These are phyloP conservation scores for Tapera naevia DNA, from an alignment of 2,797 vertebrate genomes.

Conservation along the genomic window DNA sequence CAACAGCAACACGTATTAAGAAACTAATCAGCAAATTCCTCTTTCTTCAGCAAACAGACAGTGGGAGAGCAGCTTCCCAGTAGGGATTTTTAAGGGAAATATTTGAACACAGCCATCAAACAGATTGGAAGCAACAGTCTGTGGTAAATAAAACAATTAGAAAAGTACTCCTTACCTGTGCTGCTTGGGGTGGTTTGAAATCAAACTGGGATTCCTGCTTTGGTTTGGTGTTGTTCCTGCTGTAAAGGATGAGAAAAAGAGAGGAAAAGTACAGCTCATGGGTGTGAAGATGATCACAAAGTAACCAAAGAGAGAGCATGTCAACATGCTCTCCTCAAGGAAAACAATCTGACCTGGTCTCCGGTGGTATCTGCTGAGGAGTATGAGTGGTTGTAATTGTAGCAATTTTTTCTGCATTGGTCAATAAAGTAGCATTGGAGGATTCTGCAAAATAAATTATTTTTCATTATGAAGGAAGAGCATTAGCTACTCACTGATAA, in stretches of 20 bases:
- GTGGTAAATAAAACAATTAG: background rate
- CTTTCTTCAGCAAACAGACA: constrained; percentile 18
- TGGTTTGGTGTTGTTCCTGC: constrained; percentile 95
- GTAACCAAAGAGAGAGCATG: background rate
- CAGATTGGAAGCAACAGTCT: constrained; percentile 1
- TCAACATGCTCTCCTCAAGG: background rate
- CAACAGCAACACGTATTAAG: constrained; percentile 2
- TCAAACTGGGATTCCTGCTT: constrained; percentile 95
- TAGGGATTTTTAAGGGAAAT: constrained; percentile 40
- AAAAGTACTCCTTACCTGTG: constrained; percentile 83
- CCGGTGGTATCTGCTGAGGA: constrained; percentile 88
- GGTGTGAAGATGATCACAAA: background rate
- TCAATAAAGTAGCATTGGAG: constrained; percentile 95
- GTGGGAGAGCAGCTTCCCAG: background rate
- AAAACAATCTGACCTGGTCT: constrained; percentile 86
- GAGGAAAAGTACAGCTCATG: constrained; percentile 35
- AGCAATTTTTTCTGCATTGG: constrained; percentile 98
- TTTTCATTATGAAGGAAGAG: constrained; percentile 6
- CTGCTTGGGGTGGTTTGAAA: constrained; percentile 87
- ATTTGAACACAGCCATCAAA: background rate
- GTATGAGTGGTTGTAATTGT: constrained; percentile 98
- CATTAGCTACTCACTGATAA: background rate
- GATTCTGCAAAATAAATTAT: constrained; percentile 83
- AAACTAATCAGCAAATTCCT: constrained; percentile 44
- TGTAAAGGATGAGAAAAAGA: constrained; percentile 26